A percentile compares a stretch with the other conserved stretches of the same genome.
Conservation (phyloP, 2,797 vertebrate genomes). For the Rhynchonycteris naso region DNA sequence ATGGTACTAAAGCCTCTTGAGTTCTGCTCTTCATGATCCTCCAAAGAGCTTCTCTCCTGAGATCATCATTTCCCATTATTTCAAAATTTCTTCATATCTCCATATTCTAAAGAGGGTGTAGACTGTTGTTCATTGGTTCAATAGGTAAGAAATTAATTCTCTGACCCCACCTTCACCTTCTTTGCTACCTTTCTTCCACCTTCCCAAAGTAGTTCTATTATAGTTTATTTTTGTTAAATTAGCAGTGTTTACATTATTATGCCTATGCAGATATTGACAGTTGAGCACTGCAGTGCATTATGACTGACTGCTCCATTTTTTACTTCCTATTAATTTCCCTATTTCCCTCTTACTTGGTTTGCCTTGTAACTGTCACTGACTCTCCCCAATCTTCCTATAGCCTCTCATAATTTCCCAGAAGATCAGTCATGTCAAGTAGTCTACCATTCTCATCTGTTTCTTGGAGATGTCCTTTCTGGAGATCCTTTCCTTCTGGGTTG, state of each 20-base stretch:
- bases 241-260: background rate
- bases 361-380: background rate
- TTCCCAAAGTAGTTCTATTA: background rate
- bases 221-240: background rate
- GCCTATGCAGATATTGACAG: background rate
- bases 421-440: background rate
- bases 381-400: background rate
- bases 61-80: background rate
- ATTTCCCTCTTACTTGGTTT: constrained; percentile 13
- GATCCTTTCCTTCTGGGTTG: background rate
- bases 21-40: background rate
- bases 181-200: background rate
- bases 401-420: background rate
- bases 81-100: background rate
- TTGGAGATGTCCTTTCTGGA: background rate
- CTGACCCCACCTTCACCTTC: background rate
- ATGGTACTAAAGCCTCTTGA: background rate
- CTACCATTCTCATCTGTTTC: background rate
- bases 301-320: background rate
- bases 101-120: background rate
- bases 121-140: background rate
- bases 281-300: background rate
- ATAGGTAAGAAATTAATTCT: background rate
- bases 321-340: background rate
- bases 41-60: background rate